Evolutionary conservation across 2,888 invertebrate genomes (phyloP).

Genomic region (Heliconius hortense): DNA sequence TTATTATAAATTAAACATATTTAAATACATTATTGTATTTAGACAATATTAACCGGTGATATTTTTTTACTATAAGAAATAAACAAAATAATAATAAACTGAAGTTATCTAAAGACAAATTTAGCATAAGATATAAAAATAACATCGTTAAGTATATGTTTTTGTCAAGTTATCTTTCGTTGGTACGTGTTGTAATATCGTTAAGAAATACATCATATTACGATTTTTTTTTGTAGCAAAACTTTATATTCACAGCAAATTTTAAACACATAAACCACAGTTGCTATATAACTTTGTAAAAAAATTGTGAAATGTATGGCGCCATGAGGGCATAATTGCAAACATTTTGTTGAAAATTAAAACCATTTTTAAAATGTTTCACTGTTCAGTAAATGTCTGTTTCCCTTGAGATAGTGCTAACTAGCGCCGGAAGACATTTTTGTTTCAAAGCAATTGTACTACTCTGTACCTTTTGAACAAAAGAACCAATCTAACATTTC

Average conservation of each 20-base stretch:
- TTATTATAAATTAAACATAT: too few species aligned
- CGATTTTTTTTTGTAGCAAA: too few species aligned
- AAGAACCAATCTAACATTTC: constrained; percentile 38
- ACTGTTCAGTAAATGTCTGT: constrained; percentile 51
- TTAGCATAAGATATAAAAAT: too few species aligned
- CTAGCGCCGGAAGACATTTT: constrained; percentile 53
- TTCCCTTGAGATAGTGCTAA: constrained; percentile 61
- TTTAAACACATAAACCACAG: neutral
- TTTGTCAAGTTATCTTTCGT: too few species aligned
- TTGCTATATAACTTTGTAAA: neutral
- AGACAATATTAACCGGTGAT: too few species aligned
- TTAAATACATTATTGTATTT: too few species aligned
- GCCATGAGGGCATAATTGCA: constrained; percentile 2
- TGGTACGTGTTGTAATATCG: too few species aligned
- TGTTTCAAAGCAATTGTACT: constrained; percentile 53
- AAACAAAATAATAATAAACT: too few species aligned
- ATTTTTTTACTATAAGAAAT: too few species aligned
- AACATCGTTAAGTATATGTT: too few species aligned
- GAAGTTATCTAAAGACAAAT: too few species aligned
- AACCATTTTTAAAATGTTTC: constrained; percentile 40
- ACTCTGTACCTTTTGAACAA: constrained; percentile 50
- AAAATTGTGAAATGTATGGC: neutral
- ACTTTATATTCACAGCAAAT: neutral
- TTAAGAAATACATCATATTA: too few species aligned
- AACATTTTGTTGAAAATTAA: constrained; percentile 22